These are phyloP conservation scores for Rhabdomys pumilio DNA, from an alignment of 2,797 vertebrate species.

Conservation along the genomic window DNA sequence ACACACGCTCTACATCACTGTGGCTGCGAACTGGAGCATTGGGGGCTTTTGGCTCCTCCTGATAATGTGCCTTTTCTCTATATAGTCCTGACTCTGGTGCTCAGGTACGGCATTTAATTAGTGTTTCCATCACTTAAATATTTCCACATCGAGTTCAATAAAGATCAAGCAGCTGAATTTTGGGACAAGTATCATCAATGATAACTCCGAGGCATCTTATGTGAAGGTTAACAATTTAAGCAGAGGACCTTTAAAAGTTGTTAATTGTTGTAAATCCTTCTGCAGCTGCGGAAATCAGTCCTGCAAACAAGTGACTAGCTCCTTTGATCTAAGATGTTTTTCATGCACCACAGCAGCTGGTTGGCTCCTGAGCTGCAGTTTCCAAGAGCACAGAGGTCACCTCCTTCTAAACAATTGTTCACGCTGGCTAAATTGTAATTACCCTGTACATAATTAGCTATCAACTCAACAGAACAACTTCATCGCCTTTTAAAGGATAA, in stretches of 20 bases:
- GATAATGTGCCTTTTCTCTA: conserved; percentile 58
- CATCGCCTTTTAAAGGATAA: conserved; percentile 47
- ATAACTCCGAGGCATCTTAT: conserved; percentile 83
- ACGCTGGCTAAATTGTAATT: conserved; percentile 74
- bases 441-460: conserved; percentile 71
- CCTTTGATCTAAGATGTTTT: conserved; percentile 85
- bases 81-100: conserved; percentile 77
- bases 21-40: conserved; percentile 17
- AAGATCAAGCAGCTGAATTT: conserved; percentile 87
- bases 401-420: conserved; percentile 72
- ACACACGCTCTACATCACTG: conserved; percentile 27
- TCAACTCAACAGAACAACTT: conserved; percentile 69
- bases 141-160: conserved; percentile 88
- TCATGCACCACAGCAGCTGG: conserved; percentile 76
- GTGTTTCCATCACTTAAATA: conserved; percentile 87
- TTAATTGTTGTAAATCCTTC: conserved; percentile 86
- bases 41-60: conserved; percentile 50
- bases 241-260: conserved; percentile 78
- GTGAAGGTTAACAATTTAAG: conserved; percentile 86
- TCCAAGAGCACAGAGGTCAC: conserved; percentile 80
- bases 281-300: conserved; percentile 71
- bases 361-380: conserved; percentile 78
- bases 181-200: conserved; percentile 85
- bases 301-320: conserved; percentile 78
- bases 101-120: conserved; percentile 86